Base-by-base conservation (phyloP, 2,797 vertebrate genomes). In the Spizella passerina region DNA sequence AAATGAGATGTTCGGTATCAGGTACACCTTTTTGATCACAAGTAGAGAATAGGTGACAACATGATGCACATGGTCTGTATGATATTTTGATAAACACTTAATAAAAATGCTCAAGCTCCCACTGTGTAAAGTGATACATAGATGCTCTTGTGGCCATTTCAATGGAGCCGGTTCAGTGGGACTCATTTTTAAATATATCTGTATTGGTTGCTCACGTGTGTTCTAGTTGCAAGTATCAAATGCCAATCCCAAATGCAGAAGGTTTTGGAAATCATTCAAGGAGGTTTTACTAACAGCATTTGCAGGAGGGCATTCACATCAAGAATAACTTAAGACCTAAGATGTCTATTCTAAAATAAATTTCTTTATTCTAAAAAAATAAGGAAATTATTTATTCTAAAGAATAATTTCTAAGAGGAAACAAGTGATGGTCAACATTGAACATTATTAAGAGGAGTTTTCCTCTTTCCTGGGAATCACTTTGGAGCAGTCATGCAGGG, bases 1-100 rank as follows among this genome's bases (percentile, higher is more conserved):
- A 82, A 55, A 75, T 63, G 12, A 72, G 14, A 12, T 5, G 3
- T 75, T 93, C 6, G 1, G 7, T 64, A 82, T 80, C 77, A 64
- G 30, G 24, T 57, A 50, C 52, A 68, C 5, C 23, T 68, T 84
- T 92, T 55, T 53, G n/a, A 41, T 73, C 71, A 44, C 56, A 90
- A 71, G 80, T 30, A 19, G 24, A 84, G 34, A 56, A 82, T 20
- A 82, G 38, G 68, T 64, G 78, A 82, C 88, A 91, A 87, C 46
- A 68, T 56, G 60, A 70, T 65, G 64, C 78, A 93, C 70, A 56
- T 90, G 75, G 34, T 87, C 68, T 77, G 17, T 68, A 71, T 87
- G 61, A 44, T 52, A 50, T 64, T 87, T 92, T 91, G 90, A 85
- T 82, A 92, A 95, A 82, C 88, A 95, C 55, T 80, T 68, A 86